These are phyloP conservation scores for Otis tarda DNA, from an alignment of 2,113 vertebrate genomes.

Conservation along the genomic window DNA sequence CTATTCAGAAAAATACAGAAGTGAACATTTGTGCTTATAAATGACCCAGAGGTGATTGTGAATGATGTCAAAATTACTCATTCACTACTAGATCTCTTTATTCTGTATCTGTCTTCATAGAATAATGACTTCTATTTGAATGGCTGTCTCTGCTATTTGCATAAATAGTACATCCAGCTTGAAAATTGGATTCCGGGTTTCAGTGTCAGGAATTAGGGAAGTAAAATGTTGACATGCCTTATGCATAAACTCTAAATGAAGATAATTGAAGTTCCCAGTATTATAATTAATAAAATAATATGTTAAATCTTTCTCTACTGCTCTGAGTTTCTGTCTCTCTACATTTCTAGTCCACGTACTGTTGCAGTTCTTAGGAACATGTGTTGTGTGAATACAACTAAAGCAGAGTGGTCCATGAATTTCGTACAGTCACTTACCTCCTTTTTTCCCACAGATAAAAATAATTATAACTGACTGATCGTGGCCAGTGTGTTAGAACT, in stretches of 20 bases:
- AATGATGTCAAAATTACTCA: constrained; percentile 49
- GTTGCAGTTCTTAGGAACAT: background rate
- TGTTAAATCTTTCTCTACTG: background rate
- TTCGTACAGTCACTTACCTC: background rate
- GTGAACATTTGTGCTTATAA: background rate
- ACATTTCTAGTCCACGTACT: background rate
- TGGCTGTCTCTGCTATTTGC: constrained; percentile 47
- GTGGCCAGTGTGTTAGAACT: background rate
- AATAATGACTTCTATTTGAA: constrained; percentile 38
- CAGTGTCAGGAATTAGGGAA: constrained; percentile 43
- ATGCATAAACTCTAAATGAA: constrained; percentile 20
- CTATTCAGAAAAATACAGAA: background rate
- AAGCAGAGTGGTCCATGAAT: background rate
- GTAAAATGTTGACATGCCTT: constrained; percentile 26
- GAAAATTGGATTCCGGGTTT: constrained; percentile 53
- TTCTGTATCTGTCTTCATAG: background rate
- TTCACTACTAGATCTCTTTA: constrained; percentile 40
- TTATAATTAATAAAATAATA: constrained; percentile 3
- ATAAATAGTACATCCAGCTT: constrained; percentile 37
- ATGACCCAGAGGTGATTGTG: background rate
- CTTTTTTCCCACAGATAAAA: background rate
- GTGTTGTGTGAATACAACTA: background rate
- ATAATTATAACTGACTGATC: background rate
- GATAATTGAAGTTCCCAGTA: constrained; percentile 28
- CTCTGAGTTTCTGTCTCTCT: background rate